phyloP scores from a whole-genome alignment of 2,888 invertebrate genomes.

The Spilosoma lubricipeda region DNA sequence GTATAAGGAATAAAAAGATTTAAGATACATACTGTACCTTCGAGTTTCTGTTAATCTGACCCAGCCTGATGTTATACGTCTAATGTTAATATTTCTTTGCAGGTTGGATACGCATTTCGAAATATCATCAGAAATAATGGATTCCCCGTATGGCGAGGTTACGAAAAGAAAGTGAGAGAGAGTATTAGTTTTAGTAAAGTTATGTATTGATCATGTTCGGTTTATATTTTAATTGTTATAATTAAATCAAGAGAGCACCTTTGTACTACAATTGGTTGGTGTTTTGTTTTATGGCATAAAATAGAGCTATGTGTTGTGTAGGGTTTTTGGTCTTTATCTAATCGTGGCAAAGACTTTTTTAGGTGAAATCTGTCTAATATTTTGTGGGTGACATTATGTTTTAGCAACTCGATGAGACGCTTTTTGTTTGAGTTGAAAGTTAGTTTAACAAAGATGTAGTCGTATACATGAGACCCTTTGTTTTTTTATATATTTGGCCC shows the following conservation, averaged over 20 bases:
- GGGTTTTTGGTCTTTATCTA: too few species aligned
- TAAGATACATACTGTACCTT: neutral
- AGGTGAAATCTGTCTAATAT: too few species aligned
- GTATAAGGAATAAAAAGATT: neutral
- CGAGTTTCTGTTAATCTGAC: neutral
- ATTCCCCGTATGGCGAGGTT: constrained; percentile 64
- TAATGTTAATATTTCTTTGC: constrained; percentile 23
- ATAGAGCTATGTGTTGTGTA: too few species aligned
- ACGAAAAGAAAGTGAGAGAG: constrained; percentile 64
- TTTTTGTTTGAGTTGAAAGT: too few species aligned
- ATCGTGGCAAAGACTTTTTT: too few species aligned
- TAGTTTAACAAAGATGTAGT: too few species aligned
- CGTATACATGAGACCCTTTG: too few species aligned
- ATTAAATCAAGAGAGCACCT: neutral
- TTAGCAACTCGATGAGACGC: too few species aligned
- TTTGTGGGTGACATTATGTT: too few species aligned
- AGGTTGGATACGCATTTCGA: constrained; percentile 78
- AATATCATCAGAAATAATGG: constrained; percentile 71
- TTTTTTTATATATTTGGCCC: too few species aligned
- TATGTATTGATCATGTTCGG: constrained; percentile 1
- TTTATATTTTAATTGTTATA: neutral
- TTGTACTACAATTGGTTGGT: neutral
- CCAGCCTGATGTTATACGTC: too few species aligned
- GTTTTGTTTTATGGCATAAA: neutral
- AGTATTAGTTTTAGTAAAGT: neutral